Conservation (phyloP, 2,113 vertebrate genomes). For the chimpanzee (Pan troglodytes) region NHGRI_mPanTro3-v2.1_pri NC_072408.2:37240501-37241000, state of each 20-base stretch:
- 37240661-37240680: not conserved
- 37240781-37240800: not conserved
- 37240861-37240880: not conserved
- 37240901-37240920: not conserved
- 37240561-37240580: too few relatives aligned
- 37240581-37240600: too few relatives aligned
- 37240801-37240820: not conserved
- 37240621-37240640: conserved; percentile 20
- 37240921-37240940: not conserved
- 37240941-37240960: not conserved
- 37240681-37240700: not conserved
- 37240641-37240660: conserved; percentile 29
- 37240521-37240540: too few relatives aligned
- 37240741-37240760: not conserved
- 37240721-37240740: not conserved
- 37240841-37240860: not conserved
- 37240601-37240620: too few relatives aligned
- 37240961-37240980: not conserved
- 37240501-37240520: too few relatives aligned
- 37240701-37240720: conserved; percentile 6
- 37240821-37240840: not conserved
- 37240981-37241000: not conserved
- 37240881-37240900: not conserved
- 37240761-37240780: not conserved
- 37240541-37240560: too few relatives aligned